These are phyloP conservation scores for Euglossa dilemma DNA, from an alignment of 1,140 invertebrate species.

Conservation along the genomic window DNA sequence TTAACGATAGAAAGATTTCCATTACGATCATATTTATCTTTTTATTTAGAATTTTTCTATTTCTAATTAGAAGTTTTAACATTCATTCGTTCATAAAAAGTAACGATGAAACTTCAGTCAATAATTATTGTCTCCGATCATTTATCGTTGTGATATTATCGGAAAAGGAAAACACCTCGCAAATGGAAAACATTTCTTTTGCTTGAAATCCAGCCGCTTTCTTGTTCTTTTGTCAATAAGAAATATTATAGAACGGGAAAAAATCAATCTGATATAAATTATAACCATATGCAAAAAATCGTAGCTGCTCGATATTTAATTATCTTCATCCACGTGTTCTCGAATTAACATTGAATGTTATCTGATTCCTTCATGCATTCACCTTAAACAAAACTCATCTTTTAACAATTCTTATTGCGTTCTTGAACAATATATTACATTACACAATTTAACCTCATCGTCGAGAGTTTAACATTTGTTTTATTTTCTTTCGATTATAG, in stretches of 20 bases:
- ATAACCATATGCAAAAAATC: not conserved
- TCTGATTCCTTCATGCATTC: not conserved
- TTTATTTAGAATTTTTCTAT: not conserved
- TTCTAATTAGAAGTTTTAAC: not conserved
- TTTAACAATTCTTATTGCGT: not conserved
- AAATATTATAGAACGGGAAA: not conserved
- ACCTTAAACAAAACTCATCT: not conserved
- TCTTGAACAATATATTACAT: not conserved
- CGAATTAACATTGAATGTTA: constrained; percentile 24
- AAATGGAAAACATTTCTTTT: constrained; percentile 24
- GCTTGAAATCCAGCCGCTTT: not conserved
- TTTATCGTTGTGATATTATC: not conserved
- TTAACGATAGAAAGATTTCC: not conserved
- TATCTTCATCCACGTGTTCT: not conserved
- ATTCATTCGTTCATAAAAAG: not conserved
- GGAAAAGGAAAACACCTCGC: constrained; percentile 23
- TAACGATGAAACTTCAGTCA: not conserved
- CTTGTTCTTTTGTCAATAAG: not conserved
- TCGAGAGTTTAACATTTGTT: not conserved
- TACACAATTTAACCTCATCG: not conserved
- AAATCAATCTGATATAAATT: not conserved
- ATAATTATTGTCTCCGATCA: constrained; percentile 37
- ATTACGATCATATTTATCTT: too few relatives aligned
- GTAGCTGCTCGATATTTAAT: not conserved
- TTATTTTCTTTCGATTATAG: too few relatives aligned